Percentiles rank a stretch among this genome's conserved stretches.
phyloP scores from a whole-genome alignment of 2,888 invertebrate genomes.

The Amblyteles armatorius region DNA sequence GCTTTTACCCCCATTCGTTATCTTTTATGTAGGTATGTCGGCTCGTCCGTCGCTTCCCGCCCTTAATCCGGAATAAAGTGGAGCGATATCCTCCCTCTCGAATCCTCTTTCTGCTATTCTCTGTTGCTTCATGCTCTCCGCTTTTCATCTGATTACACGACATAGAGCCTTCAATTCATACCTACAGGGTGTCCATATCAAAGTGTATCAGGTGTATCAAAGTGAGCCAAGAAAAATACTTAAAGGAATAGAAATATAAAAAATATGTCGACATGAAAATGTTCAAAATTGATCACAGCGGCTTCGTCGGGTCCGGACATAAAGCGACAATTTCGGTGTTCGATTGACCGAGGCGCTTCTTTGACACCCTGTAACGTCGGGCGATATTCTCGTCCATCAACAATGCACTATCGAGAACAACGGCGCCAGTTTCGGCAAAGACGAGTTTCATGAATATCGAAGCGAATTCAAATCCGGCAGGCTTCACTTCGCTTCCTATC shows the following conservation, averaged over 20 bases:
- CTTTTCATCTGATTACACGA: slow-evolving; percentile 8
- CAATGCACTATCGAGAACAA: slow-evolving; percentile 25
- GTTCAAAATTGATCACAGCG: neutral
- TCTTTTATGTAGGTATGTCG: neutral
- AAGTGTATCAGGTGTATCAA: neutral
- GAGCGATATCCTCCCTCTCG: slow-evolving; percentile 11
- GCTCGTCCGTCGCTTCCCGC: neutral
- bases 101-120: neutral
- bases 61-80: slow-evolving; percentile 17
- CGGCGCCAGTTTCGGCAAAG: neutral
- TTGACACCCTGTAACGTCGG: neutral
- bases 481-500: slow-evolving; percentile 1
- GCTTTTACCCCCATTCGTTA: neutral
- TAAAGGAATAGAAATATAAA: neutral
- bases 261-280: neutral
- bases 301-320: neutral
- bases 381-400: slow-evolving; percentile 6
- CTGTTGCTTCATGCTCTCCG: neutral
- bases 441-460: slow-evolving; percentile 10
- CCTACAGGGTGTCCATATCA: neutral
- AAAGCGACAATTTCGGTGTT: neutral
- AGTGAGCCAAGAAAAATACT: neutral
- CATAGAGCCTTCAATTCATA: neutral
- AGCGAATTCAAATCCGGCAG: slow-evolving; percentile 1
- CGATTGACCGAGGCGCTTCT: neutral